Conservation (phyloP, 2,797 vertebrate genomes). For the Tadarida brasiliensis region DNA sequence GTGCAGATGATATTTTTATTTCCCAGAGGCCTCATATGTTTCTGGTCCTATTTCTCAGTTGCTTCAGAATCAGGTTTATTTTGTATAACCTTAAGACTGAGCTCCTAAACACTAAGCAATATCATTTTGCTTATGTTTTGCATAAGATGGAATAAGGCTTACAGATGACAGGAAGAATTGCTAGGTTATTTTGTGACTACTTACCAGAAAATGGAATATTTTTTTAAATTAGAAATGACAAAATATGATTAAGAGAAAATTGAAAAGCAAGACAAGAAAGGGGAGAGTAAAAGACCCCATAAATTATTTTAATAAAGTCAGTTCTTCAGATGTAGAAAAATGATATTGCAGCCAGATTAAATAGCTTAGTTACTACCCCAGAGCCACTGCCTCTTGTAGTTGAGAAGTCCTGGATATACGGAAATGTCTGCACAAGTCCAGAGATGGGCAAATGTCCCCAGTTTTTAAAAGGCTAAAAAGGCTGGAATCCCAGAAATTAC, state of each 20-base stretch:
- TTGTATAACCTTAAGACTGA: background rate
- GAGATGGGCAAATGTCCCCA: background rate
- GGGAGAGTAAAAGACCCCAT: background rate
- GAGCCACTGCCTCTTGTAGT: background rate
- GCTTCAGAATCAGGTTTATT: background rate
- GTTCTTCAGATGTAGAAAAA: constrained; percentile 26
- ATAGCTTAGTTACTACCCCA: background rate
- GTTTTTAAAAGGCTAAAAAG: constrained; percentile 7
- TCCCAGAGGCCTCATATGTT: background rate
- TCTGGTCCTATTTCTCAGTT: background rate
- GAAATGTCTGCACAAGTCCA: background rate
- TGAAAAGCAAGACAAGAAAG: constrained; percentile 25
- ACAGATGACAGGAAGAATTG: background rate
- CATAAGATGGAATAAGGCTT: background rate
- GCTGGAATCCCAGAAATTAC: constrained; percentile 4
- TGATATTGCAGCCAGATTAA: background rate
- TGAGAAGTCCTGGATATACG: background rate
- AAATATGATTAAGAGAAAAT: constrained; percentile 37
- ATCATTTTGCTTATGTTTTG: background rate
- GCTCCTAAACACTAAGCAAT: background rate
- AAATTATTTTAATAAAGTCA: constrained; percentile 44
- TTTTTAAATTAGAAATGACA: constrained; percentile 43
- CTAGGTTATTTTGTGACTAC: background rate
- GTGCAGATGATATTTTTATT: background rate
- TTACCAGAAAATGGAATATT: constrained; percentile 41